Conservation (phyloP, 2,797 vertebrate species). For the Oryzias dopingdopingensis region DNA sequence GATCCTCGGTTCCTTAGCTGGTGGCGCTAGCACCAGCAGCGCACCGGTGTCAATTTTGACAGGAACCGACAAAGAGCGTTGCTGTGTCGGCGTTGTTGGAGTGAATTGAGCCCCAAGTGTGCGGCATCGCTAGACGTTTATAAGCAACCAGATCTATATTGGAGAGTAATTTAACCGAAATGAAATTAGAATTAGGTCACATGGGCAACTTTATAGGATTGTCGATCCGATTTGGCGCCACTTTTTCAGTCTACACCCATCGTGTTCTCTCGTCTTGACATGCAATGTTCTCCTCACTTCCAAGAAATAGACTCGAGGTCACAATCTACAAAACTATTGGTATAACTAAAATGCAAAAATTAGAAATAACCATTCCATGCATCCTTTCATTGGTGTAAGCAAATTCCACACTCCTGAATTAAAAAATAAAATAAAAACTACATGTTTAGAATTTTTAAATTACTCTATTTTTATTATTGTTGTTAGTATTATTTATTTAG, state of each 20-base stretch:
- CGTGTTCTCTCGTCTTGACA: slow-evolving; percentile 47
- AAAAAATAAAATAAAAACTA: too few species aligned
- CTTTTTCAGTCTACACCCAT: slow-evolving; percentile 77
- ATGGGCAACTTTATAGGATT: slow-evolving; percentile 50
- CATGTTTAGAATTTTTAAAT: too few species aligned
- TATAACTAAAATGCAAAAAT: too few species aligned
- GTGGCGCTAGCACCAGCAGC: slow-evolving; percentile 56
- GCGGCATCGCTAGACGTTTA: not conserved
- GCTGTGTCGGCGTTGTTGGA: slow-evolving; percentile 41
- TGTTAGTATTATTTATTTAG: too few species aligned
- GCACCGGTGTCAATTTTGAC: slow-evolving; percentile 79
- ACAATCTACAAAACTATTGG: not conserved
- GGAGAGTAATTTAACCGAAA: not conserved
- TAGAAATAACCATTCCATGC: too few species aligned
- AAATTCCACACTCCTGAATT: too few species aligned
- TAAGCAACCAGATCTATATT: not conserved
- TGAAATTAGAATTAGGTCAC: not conserved
- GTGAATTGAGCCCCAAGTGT: slow-evolving; percentile 31
- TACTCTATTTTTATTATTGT: too few species aligned
- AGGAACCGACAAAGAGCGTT: slow-evolving; percentile 64
- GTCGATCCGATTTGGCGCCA: slow-evolving; percentile 79
- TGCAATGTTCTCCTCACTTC: slow-evolving; percentile 15
- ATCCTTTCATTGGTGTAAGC: too few species aligned
- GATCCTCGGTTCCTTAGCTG: slow-evolving; percentile 47
- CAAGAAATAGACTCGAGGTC: slow-evolving; percentile 22